A percentile compares a stretch with the other conserved stretches of the same genome.
Conservation (phyloP, 2,888 invertebrate species). For the Geophilus truncorum region DNA sequence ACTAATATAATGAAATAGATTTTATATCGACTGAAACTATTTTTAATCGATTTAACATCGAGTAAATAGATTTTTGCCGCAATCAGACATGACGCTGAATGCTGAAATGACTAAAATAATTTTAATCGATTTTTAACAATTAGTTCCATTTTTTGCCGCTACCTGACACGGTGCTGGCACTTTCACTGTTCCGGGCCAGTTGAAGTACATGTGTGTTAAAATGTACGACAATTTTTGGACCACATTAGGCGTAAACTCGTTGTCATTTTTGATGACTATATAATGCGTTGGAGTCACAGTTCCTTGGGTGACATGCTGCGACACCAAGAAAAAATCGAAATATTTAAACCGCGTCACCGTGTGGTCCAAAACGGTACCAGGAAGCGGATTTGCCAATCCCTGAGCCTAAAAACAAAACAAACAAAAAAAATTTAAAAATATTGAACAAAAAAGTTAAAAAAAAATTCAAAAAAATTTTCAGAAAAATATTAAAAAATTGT, state of each 20-base stretch:
- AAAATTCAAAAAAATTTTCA: not conserved
- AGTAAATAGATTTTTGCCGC: too few relatives aligned
- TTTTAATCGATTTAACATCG: not conserved
- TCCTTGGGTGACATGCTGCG: constrained; percentile 78
- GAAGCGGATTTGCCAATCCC: constrained; percentile 62
- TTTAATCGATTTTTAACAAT: too few relatives aligned
- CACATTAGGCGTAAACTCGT: constrained; percentile 65
- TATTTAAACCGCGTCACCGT: constrained; percentile 59
- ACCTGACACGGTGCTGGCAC: constrained; percentile 71
- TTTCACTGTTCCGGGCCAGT: constrained; percentile 90
- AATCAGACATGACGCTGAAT: too few relatives aligned
- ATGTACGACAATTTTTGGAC: constrained; percentile 81
- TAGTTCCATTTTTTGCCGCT: too few relatives aligned
- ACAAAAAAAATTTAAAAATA: too few relatives aligned
- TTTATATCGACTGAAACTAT: too few relatives aligned
- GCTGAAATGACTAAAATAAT: too few relatives aligned
- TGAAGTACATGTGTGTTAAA: constrained; percentile 87
- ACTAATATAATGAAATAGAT: too few relatives aligned
- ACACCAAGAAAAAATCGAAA: constrained; percentile 83
- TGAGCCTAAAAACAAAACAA: constrained; percentile 4
- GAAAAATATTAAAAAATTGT: too few relatives aligned
- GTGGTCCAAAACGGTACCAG: constrained; percentile 82
- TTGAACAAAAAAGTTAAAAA: too few relatives aligned
- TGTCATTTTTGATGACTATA: constrained; percentile 66
- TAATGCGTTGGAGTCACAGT: constrained; percentile 91